Percentiles rank a stretch among this genome's conserved stretches.
phyloP scores from a whole-genome alignment of 2,797 vertebrate genomes.

The Siniperca obscura region DNA sequence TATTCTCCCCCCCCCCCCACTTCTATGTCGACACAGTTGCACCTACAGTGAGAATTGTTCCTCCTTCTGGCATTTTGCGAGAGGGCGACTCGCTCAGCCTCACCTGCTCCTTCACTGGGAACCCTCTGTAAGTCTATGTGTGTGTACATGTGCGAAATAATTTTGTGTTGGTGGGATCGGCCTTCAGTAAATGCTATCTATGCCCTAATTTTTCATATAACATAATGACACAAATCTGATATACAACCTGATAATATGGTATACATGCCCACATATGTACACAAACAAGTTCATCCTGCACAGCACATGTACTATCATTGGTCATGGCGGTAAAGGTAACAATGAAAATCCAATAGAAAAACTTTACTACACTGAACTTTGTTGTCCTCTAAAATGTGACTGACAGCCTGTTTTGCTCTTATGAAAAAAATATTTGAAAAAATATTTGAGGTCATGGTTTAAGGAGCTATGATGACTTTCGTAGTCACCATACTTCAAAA shows the following conservation, averaged over 20 bases:
- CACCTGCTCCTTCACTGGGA: constrained; percentile 89
- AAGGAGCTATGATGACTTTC: neutral
- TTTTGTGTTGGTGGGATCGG: neutral
- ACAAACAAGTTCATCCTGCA: neutral
- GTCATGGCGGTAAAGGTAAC: neutral
- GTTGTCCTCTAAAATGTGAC: neutral
- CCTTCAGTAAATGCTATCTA: neutral
- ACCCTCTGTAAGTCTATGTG: constrained; percentile 89
- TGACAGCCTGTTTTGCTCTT: neutral
- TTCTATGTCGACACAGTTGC: constrained; percentile 80
- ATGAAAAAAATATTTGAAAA: neutral
- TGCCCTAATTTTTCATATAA: neutral
- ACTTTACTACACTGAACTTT: neutral
- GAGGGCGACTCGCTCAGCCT: constrained; percentile 92
- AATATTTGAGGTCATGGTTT: neutral
- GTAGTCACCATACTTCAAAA: neutral
- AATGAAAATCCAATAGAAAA: neutral
- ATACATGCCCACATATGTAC: neutral
- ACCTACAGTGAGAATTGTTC: constrained; percentile 88
- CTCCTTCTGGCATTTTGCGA: constrained; percentile 89
- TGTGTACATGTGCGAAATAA: constrained; percentile 15
- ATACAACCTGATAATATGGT: neutral
- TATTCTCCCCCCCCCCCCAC: neutral
- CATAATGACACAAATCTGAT: neutral
- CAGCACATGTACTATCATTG: neutral